Evolutionary conservation across 2,113 vertebrate genomes (phyloP), one percentile per base, ranked within the genome.

Genomic region (Mus spicilegus): DNA sequence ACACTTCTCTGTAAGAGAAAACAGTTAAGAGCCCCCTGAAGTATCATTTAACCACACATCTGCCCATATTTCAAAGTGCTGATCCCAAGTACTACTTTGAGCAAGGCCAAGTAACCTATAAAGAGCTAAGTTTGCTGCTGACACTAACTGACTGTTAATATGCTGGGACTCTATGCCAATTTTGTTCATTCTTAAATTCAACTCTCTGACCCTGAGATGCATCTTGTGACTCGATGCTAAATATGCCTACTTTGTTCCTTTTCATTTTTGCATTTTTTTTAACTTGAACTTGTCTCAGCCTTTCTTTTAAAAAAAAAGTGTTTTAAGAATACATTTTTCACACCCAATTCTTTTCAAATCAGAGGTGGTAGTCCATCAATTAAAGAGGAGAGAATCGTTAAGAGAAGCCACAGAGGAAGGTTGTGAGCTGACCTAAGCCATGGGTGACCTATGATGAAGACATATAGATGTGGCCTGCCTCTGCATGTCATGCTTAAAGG

Each of bases 391-490:
- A 36, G 19, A 5, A 46, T 30, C 13, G 39, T 16, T 16, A 26
- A 65, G 58, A 2, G 11, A 69, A 14, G 11, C 22, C 22, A 30
- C 54, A 4, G 2, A 33, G 73, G 14, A 46, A 78, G 16, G 12
- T 4, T 5, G 0, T 26, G 46, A 39, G 90, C 9, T 17, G 14
- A 56, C 12, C 17, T 24, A 30, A 77, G 13, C 54, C 13, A 22
- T 11, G 11, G 24, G 7, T 30, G 75, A 70, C 7, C 61, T 91
- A 5, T 20, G 10, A 5, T 63, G 8, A n/a, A 63, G 87, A 69
- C 20, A 17, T 5, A 19, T 10, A 22, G 8, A 49, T 26, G 0
- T 6, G 7, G 17, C 6, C 51, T 0, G 1, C 65, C 24, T 76
- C 39, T 54, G 20, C 2, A 12, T 20, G 14, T 36, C 42, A 16